Evolutionary conservation across 2,888 invertebrate genomes (phyloP).

Genomic region (Pandemis heparana): DNA sequence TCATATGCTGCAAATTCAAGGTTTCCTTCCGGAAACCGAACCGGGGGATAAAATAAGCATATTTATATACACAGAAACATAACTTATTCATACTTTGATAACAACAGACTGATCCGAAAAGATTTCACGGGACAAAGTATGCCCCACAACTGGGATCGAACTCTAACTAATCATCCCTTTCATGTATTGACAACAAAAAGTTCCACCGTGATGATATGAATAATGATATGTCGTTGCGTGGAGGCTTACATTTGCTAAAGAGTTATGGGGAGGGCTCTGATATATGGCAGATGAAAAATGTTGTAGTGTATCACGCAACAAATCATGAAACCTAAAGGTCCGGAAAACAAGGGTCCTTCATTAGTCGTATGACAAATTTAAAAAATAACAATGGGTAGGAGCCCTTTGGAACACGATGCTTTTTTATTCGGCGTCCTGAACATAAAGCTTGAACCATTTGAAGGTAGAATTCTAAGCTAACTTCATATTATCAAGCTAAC

Average conservation of each 20-base stretch:
- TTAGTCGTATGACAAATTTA: slow-evolving; percentile 16
- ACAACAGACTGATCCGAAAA: slow-evolving; percentile 23
- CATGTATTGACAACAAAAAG: slow-evolving; percentile 40
- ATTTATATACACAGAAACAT: slow-evolving; percentile 26
- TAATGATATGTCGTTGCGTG: slow-evolving; percentile 28
- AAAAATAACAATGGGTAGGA: neutral
- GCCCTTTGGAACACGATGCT: no score
- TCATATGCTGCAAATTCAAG: slow-evolving; percentile 11
- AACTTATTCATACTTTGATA: slow-evolving; percentile 30
- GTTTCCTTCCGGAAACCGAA: slow-evolving; percentile 19
- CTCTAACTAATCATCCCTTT: slow-evolving; percentile 41
- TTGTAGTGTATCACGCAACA: slow-evolving; percentile 32
- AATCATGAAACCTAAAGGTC: slow-evolving; percentile 25
- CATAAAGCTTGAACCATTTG: no score
- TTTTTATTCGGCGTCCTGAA: no score
- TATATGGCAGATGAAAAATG: slow-evolving; percentile 42
- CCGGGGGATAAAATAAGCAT: slow-evolving; percentile 21
- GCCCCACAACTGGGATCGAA: slow-evolving; percentile 28
- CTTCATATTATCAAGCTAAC: no score
- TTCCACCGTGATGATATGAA: slow-evolving; percentile 39
- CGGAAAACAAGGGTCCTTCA: slow-evolving; percentile 24
- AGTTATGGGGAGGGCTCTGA: slow-evolving; percentile 40
- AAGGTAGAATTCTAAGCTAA: no score
- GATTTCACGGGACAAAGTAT: slow-evolving; percentile 34
- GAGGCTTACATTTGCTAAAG: slow-evolving; percentile 41